phyloP scores from a whole-genome alignment of 92 coral and sea anemone species.

The Epizoanthus ramosus region DNA sequence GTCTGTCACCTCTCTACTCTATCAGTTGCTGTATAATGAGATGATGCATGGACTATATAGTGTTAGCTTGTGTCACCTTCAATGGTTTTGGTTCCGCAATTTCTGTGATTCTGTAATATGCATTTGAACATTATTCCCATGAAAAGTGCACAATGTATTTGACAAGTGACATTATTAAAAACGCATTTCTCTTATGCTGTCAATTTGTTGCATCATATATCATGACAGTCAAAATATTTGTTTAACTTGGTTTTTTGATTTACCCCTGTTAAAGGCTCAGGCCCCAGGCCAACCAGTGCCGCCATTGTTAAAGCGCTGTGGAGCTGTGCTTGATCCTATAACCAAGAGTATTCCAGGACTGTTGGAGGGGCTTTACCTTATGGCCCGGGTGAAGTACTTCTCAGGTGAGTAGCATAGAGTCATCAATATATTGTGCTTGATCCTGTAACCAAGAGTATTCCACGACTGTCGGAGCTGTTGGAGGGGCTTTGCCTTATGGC shows the following conservation, averaged over 20 bases:
- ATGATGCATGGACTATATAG: too few relatives aligned
- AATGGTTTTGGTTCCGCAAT: too few relatives aligned
- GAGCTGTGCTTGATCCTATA: conserved; percentile 95
- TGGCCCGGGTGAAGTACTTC: conserved; percentile 96
- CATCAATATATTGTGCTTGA: conserved; percentile 64
- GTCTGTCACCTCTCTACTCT: too few relatives aligned
- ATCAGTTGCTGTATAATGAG: too few relatives aligned
- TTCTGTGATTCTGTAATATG: too few relatives aligned
- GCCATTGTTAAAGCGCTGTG: conserved; percentile 94
- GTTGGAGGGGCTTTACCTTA: conserved; percentile 84
- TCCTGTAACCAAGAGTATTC: conserved; percentile 91
- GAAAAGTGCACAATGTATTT: too few relatives aligned
- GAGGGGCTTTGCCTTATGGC: conserved; percentile 94
- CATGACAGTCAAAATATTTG: too few relatives aligned
- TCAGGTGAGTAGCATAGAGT: conserved; percentile 64
- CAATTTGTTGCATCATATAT: too few relatives aligned
- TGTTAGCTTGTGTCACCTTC: too few relatives aligned
- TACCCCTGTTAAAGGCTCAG: conserved; percentile 66
- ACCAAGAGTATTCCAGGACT: conserved; percentile 94
- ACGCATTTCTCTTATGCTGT: too few relatives aligned
- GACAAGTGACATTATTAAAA: too few relatives aligned
- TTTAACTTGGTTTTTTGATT: not conserved
- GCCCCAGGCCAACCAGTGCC: conserved; percentile 92
- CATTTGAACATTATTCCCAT: too few relatives aligned
- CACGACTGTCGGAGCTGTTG: conserved; percentile 64